Evolutionary conservation across 2,797 vertebrate species (phyloP), one percentile per base, ranked within the genome.

Genomic region (Neosilurus mollespiculum): DNA sequence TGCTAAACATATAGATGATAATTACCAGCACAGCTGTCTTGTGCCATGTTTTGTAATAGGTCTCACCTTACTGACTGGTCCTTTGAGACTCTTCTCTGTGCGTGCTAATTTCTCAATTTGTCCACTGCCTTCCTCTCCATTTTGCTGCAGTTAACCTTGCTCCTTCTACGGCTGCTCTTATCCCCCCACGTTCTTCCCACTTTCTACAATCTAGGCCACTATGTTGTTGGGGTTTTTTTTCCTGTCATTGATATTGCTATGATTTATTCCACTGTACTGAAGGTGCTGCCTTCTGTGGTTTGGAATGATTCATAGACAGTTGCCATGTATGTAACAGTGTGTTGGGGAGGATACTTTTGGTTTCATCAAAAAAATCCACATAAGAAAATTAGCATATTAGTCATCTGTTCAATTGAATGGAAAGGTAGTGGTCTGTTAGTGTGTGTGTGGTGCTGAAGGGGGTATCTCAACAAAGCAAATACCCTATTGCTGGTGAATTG

Each of bases 81-180:
- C 94, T 94, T 87, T 7, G 94, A 94, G 93, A 93, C 89, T 87
- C 85, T 89, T 83, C 85, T 85, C 86, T 83, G 86, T 89, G 87
- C 86, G 67, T 91, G 90, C 91, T 95, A 94, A 95, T 94, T 94
- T 93, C 93, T 94, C 94, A 94, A 94, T 93, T 94, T 94, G 92
- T 94, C 92, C 89, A 51, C 88, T 54, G 92, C 91, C 91, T 87
- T 85, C 81, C 86, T 83, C 87, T 87, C 90, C 86, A 81, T 92
- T 92, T 93, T 91, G 88, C 87, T 83, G 84, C 54, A 86, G 87
- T 93, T 93, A 93, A 93, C 93, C 93, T 94, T 80, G 92, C 92
- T 89, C 89, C 87, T 56, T 88, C 62, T 37, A 24, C 24, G 37
- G 43, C 61, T 84, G 86, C 88, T 89, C 89, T 91, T 91, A 91